phyloP scores from a whole-genome alignment of 2,113 vertebrate genomes.

The Heloderma charlesbogerti region DNA sequence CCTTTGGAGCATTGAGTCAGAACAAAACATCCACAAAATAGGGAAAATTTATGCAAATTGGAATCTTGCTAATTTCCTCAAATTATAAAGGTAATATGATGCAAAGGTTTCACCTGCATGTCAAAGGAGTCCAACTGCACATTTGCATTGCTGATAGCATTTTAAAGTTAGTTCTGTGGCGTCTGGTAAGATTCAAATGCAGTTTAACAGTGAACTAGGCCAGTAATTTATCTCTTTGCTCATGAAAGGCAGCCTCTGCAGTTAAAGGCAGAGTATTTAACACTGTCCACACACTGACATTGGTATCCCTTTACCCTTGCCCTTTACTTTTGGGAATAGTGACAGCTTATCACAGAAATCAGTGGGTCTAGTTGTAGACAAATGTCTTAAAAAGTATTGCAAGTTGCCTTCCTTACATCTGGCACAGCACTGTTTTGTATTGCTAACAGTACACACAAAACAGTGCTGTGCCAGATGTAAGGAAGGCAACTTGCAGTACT shows the following conservation, averaged over 20 bases:
- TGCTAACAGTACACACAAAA: neutral
- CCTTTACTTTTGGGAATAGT: neutral
- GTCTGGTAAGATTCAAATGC: neutral
- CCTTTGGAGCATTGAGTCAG: neutral
- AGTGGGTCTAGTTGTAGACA: neutral
- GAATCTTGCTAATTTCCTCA: slow-evolving; percentile 22
- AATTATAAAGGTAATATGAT: slow-evolving; percentile 13
- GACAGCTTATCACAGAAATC: neutral
- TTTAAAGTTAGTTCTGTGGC: neutral
- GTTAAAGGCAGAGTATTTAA: neutral
- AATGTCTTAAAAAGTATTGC: neutral
- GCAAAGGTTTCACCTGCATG: neutral
- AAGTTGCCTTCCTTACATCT: neutral
- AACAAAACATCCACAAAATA: neutral
- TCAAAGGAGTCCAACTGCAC: neutral
- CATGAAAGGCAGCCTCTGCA: neutral
- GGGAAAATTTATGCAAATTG: slow-evolving; percentile 24
- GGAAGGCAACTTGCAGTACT: neutral
- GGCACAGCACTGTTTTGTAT: neutral
- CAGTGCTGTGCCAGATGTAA: neutral
- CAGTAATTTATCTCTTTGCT: neutral
- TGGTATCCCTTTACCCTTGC: neutral
- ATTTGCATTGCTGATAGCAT: neutral
- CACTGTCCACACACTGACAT: neutral
- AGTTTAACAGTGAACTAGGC: neutral